These are phyloP conservation scores for Chymomyza amoena DNA, from an alignment of 2,888 invertebrate genomes.

Conservation along the genomic window DNA sequence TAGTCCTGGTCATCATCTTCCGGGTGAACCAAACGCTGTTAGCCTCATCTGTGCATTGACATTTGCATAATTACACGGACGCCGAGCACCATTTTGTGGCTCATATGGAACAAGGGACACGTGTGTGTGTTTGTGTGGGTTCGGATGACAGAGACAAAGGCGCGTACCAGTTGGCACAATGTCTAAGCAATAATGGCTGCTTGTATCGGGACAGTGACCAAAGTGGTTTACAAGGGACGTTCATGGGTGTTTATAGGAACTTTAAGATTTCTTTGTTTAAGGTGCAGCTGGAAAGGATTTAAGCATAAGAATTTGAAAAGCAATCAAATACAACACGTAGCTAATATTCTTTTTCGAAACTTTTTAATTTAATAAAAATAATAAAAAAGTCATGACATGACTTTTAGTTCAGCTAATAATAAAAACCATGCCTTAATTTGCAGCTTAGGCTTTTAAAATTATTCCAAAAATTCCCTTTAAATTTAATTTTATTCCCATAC, in stretches of 20 bases:
- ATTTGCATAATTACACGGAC: conserved; percentile 62
- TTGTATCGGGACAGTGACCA: background rate
- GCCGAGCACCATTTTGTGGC: background rate
- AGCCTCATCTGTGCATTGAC: conserved; percentile 26
- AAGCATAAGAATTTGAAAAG: background rate
- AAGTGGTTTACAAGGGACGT: conserved; percentile 41
- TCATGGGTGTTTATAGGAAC: conserved; percentile 30
- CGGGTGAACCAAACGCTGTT: background rate
- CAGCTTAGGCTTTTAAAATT: too few species aligned
- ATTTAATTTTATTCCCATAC: too few species aligned
- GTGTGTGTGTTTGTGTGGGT: background rate
- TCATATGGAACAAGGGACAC: background rate
- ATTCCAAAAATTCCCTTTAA: too few species aligned
- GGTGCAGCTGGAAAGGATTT: background rate
- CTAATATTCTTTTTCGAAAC: too few species aligned
- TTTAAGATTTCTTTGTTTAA: background rate
- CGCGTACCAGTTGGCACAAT: conserved; percentile 18
- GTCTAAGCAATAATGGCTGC: background rate
- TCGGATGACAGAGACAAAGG: conserved; percentile 19
- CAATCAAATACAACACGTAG: background rate
- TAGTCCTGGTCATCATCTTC: background rate
- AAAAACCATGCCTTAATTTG: too few species aligned
- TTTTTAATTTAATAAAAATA: too few species aligned
- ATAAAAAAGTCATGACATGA: too few species aligned
- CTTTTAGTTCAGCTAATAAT: too few species aligned